Base-by-base conservation (phyloP, 2,113 vertebrate species). In the Istiophorus platypterus region DNA sequence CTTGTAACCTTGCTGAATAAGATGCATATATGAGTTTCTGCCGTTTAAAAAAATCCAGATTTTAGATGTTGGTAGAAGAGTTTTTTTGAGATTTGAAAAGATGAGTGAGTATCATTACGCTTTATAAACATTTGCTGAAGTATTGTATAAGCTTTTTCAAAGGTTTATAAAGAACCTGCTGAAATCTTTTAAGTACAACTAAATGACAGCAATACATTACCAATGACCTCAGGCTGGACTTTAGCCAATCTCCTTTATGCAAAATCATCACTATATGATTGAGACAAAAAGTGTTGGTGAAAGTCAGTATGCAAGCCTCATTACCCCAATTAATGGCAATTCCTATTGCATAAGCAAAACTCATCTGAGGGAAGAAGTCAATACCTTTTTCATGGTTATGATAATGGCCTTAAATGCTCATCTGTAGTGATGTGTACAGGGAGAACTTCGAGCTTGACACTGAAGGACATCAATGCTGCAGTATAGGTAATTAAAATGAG, bases 271-370 rank as follows among this genome's bases (percentile, higher is more conserved):
- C 85, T 86, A 72, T 82, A 87, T 87, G 88, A 92, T 85, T 87
- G 78, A 92, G 87, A 92, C 84, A 67, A 89, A 91, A 91, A 85
- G 80, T 85, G 76, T 74, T 71, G 80, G 29, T 81, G 88, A 88
- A 90, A 92, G 91, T 89, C 85, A 82, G 91, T 71, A 39, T 61
- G 76, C 80, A 92, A 70, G 89, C 92, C 88, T 93, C 93, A 93
- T 94, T 94, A 93, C 88, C 88, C 77, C 89, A 92, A 93, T 94
- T 91, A 93, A 94, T 92, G 90, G 72, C 78, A 58, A 82, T 91
- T 91, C 86, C 84, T 90, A 91, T 93, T 91, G 85, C 91, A 88
- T 92, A 93, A 91, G 91, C 92, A 89, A 91, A 93, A 94, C 87
- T 89, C 89, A 89, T 85, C 76, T 89, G 85, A 86, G 86, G 88